phyloP scores from a whole-genome alignment of 2,888 invertebrate genomes.

The Drosophila birchii region DNA sequence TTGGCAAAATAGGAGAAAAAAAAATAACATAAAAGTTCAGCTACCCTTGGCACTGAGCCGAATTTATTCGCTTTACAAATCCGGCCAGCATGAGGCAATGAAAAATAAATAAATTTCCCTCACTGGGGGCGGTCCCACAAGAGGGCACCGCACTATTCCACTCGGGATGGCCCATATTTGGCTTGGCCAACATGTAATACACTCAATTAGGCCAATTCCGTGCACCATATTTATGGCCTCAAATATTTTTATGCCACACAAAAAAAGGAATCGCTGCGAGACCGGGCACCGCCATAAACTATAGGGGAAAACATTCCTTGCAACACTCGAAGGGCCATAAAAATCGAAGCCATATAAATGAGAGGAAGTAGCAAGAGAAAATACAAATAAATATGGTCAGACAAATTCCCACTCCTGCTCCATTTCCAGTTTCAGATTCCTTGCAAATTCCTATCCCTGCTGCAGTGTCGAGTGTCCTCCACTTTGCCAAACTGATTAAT shows the following conservation, averaged over 20 bases:
- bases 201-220: constrained; percentile 74
- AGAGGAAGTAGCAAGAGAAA: constrained; percentile 32
- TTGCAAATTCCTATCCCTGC: constrained; percentile 7
- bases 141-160: constrained; percentile 24
- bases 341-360: constrained; percentile 75
- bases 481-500: constrained; percentile 73
- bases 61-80: constrained; percentile 69
- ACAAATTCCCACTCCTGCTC: constrained; percentile 29
- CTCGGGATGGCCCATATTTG: constrained; percentile 22
- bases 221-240: constrained; percentile 66
- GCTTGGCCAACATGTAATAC: constrained; percentile 57
- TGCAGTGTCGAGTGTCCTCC: constrained; percentile 54
- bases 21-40: constrained; percentile 22
- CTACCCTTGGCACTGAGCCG: constrained; percentile 30
- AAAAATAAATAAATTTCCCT: constrained; percentile 55
- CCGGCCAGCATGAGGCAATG: constrained; percentile 55
- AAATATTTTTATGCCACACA: constrained; percentile 73
- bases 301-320: constrained; percentile 45
- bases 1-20: background rate
- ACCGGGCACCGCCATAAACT: constrained; percentile 59
- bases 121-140: constrained; percentile 26
- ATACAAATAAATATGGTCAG: constrained; percentile 39
- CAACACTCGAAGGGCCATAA: constrained; percentile 54
- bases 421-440: constrained; percentile 6
- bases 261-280: constrained; percentile 14